A percentile compares a stretch with the other conserved stretches of the same genome.
Conservation (phyloP, 2,888 invertebrate species). For the Eupithecia pulchellata region DNA sequence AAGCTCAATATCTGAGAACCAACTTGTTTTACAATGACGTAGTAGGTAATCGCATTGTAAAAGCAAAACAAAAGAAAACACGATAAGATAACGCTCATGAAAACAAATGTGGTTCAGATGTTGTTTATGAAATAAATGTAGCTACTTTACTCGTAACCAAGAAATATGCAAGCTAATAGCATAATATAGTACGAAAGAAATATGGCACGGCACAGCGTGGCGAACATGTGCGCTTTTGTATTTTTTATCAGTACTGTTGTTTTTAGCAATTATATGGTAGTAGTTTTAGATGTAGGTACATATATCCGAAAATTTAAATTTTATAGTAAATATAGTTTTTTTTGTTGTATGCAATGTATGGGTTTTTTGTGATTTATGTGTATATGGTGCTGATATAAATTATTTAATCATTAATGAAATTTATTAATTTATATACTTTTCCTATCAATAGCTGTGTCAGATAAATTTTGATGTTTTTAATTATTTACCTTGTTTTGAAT, state of each 20-base stretch:
- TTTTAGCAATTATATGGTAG: background rate
- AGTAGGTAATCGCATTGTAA: slow-evolving; percentile 48
- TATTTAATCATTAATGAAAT: no score
- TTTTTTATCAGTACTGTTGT: background rate
- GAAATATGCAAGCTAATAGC: slow-evolving; percentile 21
- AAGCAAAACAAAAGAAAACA: slow-evolving; percentile 59
- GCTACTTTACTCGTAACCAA: slow-evolving; percentile 20
- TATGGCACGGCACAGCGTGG: background rate
- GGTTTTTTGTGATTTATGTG: no score
- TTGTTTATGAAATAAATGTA: slow-evolving; percentile 38
- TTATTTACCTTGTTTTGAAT: background rate
- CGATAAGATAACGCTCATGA: slow-evolving; percentile 58
- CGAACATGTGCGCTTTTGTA: background rate
- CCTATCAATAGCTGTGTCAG: background rate
- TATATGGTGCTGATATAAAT: no score
- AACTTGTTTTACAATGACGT: slow-evolving; percentile 35
- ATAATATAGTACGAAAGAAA: slow-evolving; percentile 7
- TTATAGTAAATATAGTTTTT: no score
- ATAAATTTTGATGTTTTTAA: background rate
- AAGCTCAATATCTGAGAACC: slow-evolving; percentile 42
- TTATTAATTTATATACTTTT: no score
- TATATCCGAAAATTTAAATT: no score
- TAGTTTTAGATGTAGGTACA: no score
- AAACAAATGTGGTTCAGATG: slow-evolving; percentile 54
- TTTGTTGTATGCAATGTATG: no score